Evolutionary conservation across 2,113 vertebrate species (phyloP).

Genomic region (Polypterus senegalus): DNA sequence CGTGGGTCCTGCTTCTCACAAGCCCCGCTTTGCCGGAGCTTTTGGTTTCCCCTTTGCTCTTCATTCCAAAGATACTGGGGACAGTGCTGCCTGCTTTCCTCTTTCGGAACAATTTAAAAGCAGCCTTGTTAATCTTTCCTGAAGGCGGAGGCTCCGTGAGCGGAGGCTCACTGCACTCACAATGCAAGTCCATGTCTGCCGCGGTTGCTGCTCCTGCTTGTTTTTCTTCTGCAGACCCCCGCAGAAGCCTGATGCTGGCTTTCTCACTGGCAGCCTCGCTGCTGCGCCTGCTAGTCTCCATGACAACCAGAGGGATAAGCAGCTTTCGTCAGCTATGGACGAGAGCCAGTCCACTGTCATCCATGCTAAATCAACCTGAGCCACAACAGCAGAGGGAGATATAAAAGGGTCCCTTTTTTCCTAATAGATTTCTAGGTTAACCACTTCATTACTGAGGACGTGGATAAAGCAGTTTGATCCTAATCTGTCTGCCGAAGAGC

Average conservation of each 20-base stretch:
- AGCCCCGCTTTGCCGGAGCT: constrained; percentile 54
- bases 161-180: constrained; percentile 65
- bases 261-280: constrained; percentile 60
- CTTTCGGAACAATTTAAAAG: constrained; percentile 90
- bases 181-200: constrained; percentile 82
- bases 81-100: constrained; percentile 72
- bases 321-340: constrained; percentile 74
- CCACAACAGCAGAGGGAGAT: constrained; percentile 24
- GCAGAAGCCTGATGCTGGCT: constrained; percentile 52
- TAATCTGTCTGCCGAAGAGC: too few relatives aligned
- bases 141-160: constrained; percentile 58
- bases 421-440: constrained; percentile 26
- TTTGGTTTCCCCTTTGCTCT: constrained; percentile 66
- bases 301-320: constrained; percentile 74
- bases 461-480: too few relatives aligned
- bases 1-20: constrained; percentile 63
- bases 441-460: background rate
- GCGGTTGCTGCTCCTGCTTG: constrained; percentile 40
- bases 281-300: constrained; percentile 68
- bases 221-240: constrained; percentile 51
- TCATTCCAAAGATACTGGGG: constrained; percentile 84
- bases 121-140: constrained; percentile 87
- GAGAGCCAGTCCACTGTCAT: constrained; percentile 65
- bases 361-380: constrained; percentile 42
- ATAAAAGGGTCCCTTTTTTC: background rate